Conservation (phyloP, 2,113 vertebrate species). For the Sterrhoptilus dennistouni region DNA sequence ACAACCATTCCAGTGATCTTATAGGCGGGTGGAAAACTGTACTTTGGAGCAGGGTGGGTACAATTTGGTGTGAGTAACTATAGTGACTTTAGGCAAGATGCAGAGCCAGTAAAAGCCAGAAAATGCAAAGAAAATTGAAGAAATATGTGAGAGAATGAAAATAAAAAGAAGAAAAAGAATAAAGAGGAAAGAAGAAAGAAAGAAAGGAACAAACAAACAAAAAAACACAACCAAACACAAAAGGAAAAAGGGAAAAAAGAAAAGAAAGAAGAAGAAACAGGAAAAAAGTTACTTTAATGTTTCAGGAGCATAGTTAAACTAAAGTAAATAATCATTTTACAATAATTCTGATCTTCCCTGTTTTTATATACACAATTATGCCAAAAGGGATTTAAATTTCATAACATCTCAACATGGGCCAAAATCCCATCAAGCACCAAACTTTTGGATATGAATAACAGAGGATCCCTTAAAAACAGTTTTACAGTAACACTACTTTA, state of each 20-base stretch:
- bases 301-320: not conserved
- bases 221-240: not conserved
- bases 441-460: not conserved
- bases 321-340: not conserved
- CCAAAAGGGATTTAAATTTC: not conserved
- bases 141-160: not conserved
- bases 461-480: not conserved
- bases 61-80: not conserved
- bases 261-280: not conserved
- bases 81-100: not conserved
- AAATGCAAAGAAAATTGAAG: not conserved
- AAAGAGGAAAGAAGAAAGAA: not conserved
- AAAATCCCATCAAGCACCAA: not conserved
- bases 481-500: not conserved
- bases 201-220: not conserved
- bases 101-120: not conserved
- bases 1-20: not conserved
- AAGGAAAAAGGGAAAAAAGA: rapidly evolving
- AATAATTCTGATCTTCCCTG: not conserved
- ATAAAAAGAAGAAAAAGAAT: not conserved
- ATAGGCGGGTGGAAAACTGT: not conserved
- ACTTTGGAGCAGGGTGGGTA: not conserved
- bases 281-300: not conserved
- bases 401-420: not conserved
- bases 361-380: not conserved